A percentile compares a stretch with the other conserved stretches of the same genome.
Evolutionary conservation across 2,113 vertebrate genomes (phyloP).

Genomic region (Grammomys surdaster): DNA sequence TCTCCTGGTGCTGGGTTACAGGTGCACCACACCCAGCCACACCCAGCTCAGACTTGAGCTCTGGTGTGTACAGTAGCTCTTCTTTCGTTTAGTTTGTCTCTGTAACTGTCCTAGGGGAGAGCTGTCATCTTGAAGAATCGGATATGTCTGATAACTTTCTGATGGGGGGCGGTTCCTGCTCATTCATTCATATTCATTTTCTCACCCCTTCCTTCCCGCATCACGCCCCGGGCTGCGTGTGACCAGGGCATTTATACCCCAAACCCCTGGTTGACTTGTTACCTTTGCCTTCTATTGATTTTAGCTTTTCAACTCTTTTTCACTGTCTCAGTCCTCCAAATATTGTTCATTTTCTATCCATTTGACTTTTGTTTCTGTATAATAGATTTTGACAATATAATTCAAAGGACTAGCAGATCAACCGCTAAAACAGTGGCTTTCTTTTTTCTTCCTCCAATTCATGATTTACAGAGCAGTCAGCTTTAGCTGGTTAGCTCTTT

Average conservation of each 20-base stretch:
- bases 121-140: not conserved
- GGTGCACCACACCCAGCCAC: not conserved
- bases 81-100: not conserved
- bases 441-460: not conserved
- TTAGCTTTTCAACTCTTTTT: not conserved
- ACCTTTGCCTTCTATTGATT: slow-evolving; percentile 33
- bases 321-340: not conserved
- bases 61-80: not conserved
- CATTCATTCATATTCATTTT: not conserved
- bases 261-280: not conserved
- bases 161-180: not conserved
- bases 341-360: slow-evolving; percentile 1
- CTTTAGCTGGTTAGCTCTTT: not conserved
- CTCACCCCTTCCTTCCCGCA: not conserved
- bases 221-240: too few relatives aligned
- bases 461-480: not conserved
- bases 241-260: too few relatives aligned
- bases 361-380: not conserved
- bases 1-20: not conserved
- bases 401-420: not conserved
- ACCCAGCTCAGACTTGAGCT: not conserved
- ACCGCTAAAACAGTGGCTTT: not conserved
- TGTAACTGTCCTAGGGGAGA: not conserved
- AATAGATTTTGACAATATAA: not conserved
- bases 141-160: not conserved